Base-by-base conservation (phyloP, 2,113 vertebrate species). In the Paralichthys olivaceus region DNA sequence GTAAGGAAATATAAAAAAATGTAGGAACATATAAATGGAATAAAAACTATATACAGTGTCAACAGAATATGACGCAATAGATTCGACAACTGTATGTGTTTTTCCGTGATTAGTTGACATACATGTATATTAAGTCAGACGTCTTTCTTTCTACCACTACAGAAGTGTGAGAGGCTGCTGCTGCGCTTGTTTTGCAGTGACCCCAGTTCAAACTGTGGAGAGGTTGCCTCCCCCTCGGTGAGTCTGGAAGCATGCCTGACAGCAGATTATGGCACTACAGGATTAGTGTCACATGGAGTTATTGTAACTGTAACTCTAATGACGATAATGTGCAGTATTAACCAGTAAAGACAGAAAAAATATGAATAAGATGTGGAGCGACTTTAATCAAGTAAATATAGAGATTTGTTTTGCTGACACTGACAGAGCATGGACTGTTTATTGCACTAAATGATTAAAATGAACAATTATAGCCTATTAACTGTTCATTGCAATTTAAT, bases 151-250 rank as follows among this genome's bases (percentile, higher is more conserved):
- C 26, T 74, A 2, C 12, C 13, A 3, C 23, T 74, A 54, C 94
- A 97, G 96, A 97, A 94, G 72, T 98, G 96, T 78, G 96, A 98
- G 84, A 95, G 95, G 86, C 89, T 98, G 90, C 67, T 96, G 47
- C 93, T 98, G 79, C 94, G 92, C 37, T 86, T 98, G 83, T 95
- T 95, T 92, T 97, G 96, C 93, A 94, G 92, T n/a, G 93, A 91
- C 25, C 94, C 95, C 83, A 96, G 95, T 76, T 93, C 96, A 54
- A 94, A 94, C 0, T 95, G 96, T 81, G 93, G 94, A 0, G 94
- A 96, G 14, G 92, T 95, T 0, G 92, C 91, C 34, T 94, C 95
- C 75, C 94, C 95, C 0, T 61, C 93, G 93, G 96, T 97, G 91
- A 96, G 96, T 88, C 29, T 72, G 68, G 51, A 80, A 60, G 12